Base-by-base conservation (phyloP, 2,888 invertebrate species). In the Diaperis boleti region DNA sequence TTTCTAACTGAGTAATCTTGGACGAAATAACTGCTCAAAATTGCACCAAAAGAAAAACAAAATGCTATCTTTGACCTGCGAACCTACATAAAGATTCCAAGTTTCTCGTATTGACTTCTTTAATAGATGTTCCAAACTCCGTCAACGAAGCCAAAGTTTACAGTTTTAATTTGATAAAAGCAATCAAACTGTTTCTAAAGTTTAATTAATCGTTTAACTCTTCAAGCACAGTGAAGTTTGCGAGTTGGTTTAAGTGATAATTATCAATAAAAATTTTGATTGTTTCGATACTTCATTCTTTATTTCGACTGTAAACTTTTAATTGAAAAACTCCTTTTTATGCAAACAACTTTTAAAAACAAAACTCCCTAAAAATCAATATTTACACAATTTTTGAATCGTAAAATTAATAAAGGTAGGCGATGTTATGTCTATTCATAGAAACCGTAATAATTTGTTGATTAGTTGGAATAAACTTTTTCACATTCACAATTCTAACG, bases 181-280 rank as follows among this genome's bases (percentile, higher is more conserved):
- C 59, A 59, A 59, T 59, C 59, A 59, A 59, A 59, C 35, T 49
- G 59, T 59, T 59, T 31, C 31, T 20, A 49, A 59, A 59, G 49
- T 59, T 59, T 59, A 59, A 59, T 59, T 49, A 59, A 59, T 59
- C 59, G 49, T 49, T 59, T 39, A 57, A 57, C 45, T 35, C 57
- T 14, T 45, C 57, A 33, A 47, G 42, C 18, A 41, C 11, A 20
- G 29, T 26, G 13, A 45, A 57, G 56, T 57, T 57, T 22, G 22
- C 14, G 8, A 50, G 33, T 35, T 45, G 22, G 44, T 54, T 41
- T 41, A 41, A 42, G 37, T 47, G 57, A 57, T 47, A 57, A 57
- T 57, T 57, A 57, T 57, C 45, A 45, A 47, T 45, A 57, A 45
- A 57, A 33, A 54, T 42, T 42, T 29, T 42, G 41, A 41, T 54